Conservation (phyloP, 2,113 vertebrate genomes). For the Poeciliopsis prolifica region DNA sequence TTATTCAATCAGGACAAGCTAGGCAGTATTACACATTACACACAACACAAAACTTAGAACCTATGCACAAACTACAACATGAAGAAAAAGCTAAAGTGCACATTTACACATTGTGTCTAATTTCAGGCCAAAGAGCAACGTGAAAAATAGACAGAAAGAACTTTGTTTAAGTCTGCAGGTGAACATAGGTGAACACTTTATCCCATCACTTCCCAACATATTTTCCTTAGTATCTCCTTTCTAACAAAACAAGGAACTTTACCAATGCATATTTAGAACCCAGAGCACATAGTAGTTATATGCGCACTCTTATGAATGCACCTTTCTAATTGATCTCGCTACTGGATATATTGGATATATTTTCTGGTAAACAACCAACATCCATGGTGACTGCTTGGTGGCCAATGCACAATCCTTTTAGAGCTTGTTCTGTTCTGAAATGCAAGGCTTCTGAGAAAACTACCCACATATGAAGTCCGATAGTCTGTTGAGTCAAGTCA, state of each 20-base stretch:
- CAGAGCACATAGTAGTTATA: not conserved
- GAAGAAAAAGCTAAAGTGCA: constrained; percentile 28
- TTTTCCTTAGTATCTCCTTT: not conserved
- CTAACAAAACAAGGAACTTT: not conserved
- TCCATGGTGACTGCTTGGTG: too few species aligned
- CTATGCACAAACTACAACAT: not conserved
- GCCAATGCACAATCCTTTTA: too few species aligned
- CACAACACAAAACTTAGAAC: constrained; percentile 37
- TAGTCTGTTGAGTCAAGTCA: not conserved
- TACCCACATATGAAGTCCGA: not conserved
- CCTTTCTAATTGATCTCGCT: not conserved
- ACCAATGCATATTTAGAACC: not conserved
- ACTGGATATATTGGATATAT: not conserved
- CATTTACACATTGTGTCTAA: not conserved
- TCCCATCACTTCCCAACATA: too few species aligned
- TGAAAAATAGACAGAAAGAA: not conserved
- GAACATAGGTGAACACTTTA: not conserved
- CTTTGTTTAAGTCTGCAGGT: not conserved
- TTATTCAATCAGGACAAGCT: constrained; percentile 5
- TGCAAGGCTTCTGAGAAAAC: not conserved
- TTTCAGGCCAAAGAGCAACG: not conserved
- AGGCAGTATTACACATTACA: constrained; percentile 23
- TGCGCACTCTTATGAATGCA: not conserved
- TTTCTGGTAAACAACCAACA: too few species aligned
- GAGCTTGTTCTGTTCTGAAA: not conserved